phyloP scores from a whole-genome alignment of 2,113 vertebrate species.

The Calidris pygmaea region DNA sequence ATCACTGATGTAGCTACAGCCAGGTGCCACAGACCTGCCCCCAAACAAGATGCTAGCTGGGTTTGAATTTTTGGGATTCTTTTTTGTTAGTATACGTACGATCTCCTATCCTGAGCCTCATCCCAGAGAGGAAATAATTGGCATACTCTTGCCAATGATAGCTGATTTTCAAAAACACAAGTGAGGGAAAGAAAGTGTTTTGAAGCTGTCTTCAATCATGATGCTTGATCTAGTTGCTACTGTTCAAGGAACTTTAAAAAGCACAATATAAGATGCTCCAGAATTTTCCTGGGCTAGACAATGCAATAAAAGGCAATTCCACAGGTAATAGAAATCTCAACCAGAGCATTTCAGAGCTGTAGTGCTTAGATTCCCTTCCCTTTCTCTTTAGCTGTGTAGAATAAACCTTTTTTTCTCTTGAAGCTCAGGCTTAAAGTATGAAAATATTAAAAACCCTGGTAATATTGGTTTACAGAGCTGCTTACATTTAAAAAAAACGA shows the following conservation, averaged over 20 bases:
- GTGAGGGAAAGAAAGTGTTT: background rate
- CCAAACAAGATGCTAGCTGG: background rate
- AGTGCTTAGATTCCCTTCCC: background rate
- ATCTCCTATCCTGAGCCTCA: background rate
- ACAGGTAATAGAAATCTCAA: background rate
- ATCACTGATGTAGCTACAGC: background rate
- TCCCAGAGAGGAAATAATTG: conserved; percentile 24
- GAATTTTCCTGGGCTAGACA: background rate
- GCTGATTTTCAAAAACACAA: background rate
- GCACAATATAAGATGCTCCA: background rate
- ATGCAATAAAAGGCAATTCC: background rate
- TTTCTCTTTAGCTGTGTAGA: background rate
- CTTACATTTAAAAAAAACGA: background rate
- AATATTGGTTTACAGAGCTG: background rate
- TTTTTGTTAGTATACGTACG: background rate
- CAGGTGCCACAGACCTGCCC: background rate
- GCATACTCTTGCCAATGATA: background rate
- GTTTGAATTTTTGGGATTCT: background rate
- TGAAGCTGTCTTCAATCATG: background rate
- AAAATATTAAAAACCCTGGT: background rate
- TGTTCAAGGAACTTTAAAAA: conserved; percentile 8
- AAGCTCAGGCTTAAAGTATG: background rate
- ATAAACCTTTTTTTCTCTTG: background rate
- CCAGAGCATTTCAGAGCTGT: background rate
- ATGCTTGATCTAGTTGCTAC: background rate